Percentiles rank a stretch among this genome's conserved stretches.
These are phyloP conservation scores for Rhopilema esculentum DNA, from an alignment of 30 jellyfish, hydroid and myxozoan species.

Conservation along the genomic window DNA sequence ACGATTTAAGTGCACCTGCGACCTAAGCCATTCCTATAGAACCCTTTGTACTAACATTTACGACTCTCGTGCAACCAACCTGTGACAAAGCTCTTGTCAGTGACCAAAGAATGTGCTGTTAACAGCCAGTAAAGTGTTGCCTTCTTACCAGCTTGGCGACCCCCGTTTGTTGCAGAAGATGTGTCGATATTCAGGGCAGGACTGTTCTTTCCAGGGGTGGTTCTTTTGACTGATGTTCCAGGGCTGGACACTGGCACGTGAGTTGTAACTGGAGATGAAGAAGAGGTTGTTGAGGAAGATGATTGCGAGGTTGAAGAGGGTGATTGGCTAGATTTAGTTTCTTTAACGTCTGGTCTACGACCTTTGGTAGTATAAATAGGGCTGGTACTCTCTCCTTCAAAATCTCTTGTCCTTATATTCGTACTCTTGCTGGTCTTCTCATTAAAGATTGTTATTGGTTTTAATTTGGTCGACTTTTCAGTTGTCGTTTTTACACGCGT, in stretches of 20 bases:
- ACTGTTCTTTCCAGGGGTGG: constrained; percentile 4
- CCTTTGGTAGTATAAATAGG: constrained; percentile 16
- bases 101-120: constrained; percentile 79
- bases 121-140: constrained; percentile 78
- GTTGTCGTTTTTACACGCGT: constrained; percentile 46
- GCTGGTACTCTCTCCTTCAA: constrained; percentile 1
- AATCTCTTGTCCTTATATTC: background rate
- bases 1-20: background rate
- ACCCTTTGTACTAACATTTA: background rate
- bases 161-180: constrained; percentile 37
- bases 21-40: background rate
- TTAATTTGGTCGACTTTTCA: constrained; percentile 23
- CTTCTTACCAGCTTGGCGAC: constrained; percentile 40
- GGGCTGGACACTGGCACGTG: constrained; percentile 53
- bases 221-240: constrained; percentile 3
- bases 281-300: constrained; percentile 24
- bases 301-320: constrained; percentile 1
- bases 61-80: constrained; percentile 46
- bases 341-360: constrained; percentile 1
- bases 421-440: constrained; percentile 5
- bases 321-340: background rate
- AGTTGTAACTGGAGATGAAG: constrained; percentile 56
- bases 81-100: constrained; percentile 78
- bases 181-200: constrained; percentile 6
- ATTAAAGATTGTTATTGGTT: constrained; percentile 47